A percentile compares a stretch with the other conserved stretches of the same genome.
phyloP scores from a whole-genome alignment of 1,140 invertebrate species.

The Pachypsylla venusta region DNA sequence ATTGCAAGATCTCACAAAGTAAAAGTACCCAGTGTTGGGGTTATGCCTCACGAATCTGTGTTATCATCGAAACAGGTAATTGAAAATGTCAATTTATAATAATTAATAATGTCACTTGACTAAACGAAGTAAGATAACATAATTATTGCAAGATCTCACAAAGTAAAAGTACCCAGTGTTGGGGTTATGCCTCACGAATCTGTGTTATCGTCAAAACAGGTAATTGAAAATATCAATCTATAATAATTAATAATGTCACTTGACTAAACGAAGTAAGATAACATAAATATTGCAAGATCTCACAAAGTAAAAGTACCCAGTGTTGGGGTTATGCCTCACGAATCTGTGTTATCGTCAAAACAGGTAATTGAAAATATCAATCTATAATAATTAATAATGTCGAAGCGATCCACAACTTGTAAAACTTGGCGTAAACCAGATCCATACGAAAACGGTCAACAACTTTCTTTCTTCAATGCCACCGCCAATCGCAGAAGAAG shows the following conservation, averaged over 20 bases:
- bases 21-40: constrained; percentile 59
- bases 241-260: neutral
- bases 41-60: constrained; percentile 52
- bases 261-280: neutral
- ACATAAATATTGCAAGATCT: constrained; percentile 75
- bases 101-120: too few relatives aligned
- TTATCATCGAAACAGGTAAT: constrained; percentile 40
- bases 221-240: constrained; percentile 22
- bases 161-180: constrained; percentile 62
- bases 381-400: too few relatives aligned
- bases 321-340: constrained; percentile 54
- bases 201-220: constrained; percentile 42
- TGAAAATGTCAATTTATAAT: too few relatives aligned
- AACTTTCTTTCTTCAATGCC: too few relatives aligned
- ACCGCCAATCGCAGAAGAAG: too few relatives aligned
- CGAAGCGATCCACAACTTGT: too few relatives aligned
- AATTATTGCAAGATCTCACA: constrained; percentile 69
- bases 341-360: constrained; percentile 43
- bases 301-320: constrained; percentile 67
- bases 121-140: too few relatives aligned
- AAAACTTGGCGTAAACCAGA: too few relatives aligned
- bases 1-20: constrained; percentile 70
- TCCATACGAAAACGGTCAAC: too few relatives aligned
- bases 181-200: constrained; percentile 57
- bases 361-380: constrained; percentile 34